Evolutionary conservation across 2,113 vertebrate species (phyloP).

Genomic region (Seriola aureovittata): DNA sequence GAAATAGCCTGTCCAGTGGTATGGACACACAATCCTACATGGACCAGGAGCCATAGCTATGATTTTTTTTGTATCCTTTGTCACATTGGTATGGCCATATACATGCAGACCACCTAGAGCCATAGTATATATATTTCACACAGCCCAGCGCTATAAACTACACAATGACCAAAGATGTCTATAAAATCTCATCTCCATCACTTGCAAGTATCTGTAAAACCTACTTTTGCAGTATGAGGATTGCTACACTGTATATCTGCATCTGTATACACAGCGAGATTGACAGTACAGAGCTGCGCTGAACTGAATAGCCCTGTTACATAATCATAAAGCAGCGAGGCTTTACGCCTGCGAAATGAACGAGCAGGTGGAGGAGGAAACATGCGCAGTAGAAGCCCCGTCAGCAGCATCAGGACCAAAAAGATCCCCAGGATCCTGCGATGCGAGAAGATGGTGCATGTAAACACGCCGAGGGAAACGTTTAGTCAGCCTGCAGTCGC

Average conservation of each 20-base stretch:
- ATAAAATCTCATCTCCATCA: not conserved
- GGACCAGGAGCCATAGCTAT: not conserved
- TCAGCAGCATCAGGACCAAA: constrained; percentile 84
- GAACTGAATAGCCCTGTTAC: constrained; percentile 45
- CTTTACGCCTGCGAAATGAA: constrained; percentile 56
- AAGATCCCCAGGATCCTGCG: constrained; percentile 27
- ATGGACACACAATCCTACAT: not conserved
- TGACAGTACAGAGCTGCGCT: constrained; percentile 2
- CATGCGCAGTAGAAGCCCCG: constrained; percentile 77
- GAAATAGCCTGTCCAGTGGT: not conserved
- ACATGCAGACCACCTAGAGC: not conserved
- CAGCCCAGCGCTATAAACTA: not conserved
- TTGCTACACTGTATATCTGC: not conserved
- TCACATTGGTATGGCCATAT: not conserved
- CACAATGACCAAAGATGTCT: not conserved
- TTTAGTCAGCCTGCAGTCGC: not conserved
- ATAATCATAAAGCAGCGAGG: constrained; percentile 49
- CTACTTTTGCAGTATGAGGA: not conserved
- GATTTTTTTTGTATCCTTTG: not conserved
- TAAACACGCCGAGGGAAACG: constrained; percentile 50
- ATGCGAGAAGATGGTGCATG: constrained; percentile 65
- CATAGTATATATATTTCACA: not conserved
- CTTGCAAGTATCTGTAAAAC: not conserved
- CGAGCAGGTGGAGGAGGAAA: constrained; percentile 60
- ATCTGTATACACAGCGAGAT: not conserved